Evolutionary conservation across 1,140 invertebrate species (phyloP), one percentile per base, ranked within the genome.

Genomic region (Drosophila jambulina): DNA sequence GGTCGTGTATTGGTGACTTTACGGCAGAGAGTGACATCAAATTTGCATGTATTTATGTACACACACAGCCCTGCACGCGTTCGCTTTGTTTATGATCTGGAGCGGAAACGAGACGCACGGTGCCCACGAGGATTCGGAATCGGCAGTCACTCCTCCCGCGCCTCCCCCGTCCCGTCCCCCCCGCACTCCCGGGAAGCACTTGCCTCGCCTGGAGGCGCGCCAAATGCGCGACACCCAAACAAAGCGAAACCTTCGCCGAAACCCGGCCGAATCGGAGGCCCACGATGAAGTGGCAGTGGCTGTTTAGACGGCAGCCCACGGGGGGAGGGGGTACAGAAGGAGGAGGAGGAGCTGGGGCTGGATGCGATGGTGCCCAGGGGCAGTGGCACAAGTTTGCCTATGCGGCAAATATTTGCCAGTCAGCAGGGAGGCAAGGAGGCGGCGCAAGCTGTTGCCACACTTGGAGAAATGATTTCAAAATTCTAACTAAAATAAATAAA

Each of bases 71-170:
- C 56, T 48, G 65, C 74, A 81, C 72, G 70, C 78, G 65, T 65
- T 53, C 78, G 76, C 80, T 87, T 87, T 87, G 79, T 79, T 87
- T 75, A 82, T 82, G 80, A 87, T 87, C 79, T 87, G 79, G 83
- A 86, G 83, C 83, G 83, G 83, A 86, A 86, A 80, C 71, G 64
- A 63, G 58, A 78, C 75, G 67, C 61, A 72, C 38, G 51, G 42
- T 23, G 53, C 54, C 49, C 48, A 38, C 60, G 27, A 63, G 43
- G 70, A 53, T 49, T 46, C 46, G 45, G 53, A 23, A 56, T 56
- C 53, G 53, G 34, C 42, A n/a, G 34, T 23, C 27, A 62, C 62
- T 32, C n/a, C 48, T 27, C 46, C 46, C 17, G 56, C n/a, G 36
- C 17, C 45, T 9, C 21, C 40, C 2, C 8, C 10, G n/a, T 61